These are phyloP conservation scores for Oophaga sylvatica DNA, from an alignment of 2,797 vertebrate genomes.

Conservation along the genomic window DNA sequence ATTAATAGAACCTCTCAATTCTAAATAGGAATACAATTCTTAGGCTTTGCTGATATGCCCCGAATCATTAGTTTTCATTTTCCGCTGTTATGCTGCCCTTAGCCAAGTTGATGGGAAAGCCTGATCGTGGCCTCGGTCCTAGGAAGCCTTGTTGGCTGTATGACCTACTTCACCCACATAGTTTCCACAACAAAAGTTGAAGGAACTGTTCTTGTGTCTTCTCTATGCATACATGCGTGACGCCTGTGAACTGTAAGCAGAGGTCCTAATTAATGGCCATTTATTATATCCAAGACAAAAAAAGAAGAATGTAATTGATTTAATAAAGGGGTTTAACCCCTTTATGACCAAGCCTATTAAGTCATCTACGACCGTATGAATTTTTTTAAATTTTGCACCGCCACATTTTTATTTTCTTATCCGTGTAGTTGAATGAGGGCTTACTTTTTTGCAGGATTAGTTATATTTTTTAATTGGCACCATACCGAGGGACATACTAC, in stretches of 20 bases:
- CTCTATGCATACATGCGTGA: conserved; percentile 36
- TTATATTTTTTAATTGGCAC: no score
- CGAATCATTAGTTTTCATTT: neutral
- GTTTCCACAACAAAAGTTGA: conserved; percentile 40
- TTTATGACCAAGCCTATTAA: neutral
- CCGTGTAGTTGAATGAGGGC: no score
- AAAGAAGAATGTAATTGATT: conserved; percentile 11
- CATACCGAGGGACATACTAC: no score
- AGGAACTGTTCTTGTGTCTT: conserved; percentile 17
- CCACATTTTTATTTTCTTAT: no score
- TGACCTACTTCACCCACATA: conserved; percentile 32
- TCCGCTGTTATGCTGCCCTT: neutral
- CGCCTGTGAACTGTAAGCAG: neutral
- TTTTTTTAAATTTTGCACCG: no score
- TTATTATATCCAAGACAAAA: conserved; percentile 11
- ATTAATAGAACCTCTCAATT: neutral
- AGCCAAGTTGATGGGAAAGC: neutral
- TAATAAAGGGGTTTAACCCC: neutral
- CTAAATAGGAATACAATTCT: neutral
- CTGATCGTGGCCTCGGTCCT: neutral
- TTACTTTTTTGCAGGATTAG: no score
- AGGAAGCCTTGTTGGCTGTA: conserved; percentile 19
- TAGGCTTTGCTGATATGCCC: no score
- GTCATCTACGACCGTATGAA: no score
- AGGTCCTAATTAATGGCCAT: conserved; percentile 36